Percentiles rank a stretch among this genome's conserved stretches.
These are phyloP conservation scores for Eubasilissa splendida DNA, from an alignment of 2,888 invertebrate species.

Conservation along the genomic window DNA sequence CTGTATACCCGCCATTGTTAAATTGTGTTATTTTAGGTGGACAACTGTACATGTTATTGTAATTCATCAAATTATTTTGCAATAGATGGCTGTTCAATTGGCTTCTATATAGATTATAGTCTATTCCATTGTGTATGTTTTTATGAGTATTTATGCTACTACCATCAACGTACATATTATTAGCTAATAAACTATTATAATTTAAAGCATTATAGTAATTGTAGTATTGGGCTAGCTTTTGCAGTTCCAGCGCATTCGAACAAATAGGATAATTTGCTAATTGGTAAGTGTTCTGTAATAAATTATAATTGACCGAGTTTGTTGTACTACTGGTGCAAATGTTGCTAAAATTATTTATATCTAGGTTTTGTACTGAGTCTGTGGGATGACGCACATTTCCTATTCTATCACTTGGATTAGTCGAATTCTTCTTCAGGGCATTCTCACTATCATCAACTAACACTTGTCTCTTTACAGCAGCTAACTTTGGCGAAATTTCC, in stretches of 20 bases:
- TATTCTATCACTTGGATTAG: slow-evolving; percentile 21
- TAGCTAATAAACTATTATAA: slow-evolving; percentile 46
- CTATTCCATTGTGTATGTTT: slow-evolving; percentile 25
- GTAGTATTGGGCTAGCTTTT: slow-evolving; percentile 50
- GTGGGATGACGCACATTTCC: slow-evolving; percentile 14
- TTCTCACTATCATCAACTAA: slow-evolving; percentile 45
- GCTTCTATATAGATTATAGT: slow-evolving; percentile 38
- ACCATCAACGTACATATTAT: slow-evolving; percentile 36
- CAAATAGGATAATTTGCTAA: slow-evolving; percentile 38
- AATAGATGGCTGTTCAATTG: slow-evolving; percentile 38
- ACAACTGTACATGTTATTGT: slow-evolving; percentile 39
- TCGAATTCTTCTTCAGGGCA: background rate
- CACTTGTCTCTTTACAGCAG: slow-evolving; percentile 49
- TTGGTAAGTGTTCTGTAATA: slow-evolving; percentile 32
- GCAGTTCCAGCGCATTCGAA: slow-evolving; percentile 37
- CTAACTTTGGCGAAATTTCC: slow-evolving; percentile 43
- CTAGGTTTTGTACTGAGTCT: slow-evolving; percentile 41
- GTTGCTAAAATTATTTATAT: slow-evolving; percentile 37
- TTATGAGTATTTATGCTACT: slow-evolving; percentile 25
- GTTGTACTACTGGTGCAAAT: slow-evolving; percentile 10
- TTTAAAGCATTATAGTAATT: slow-evolving; percentile 40
- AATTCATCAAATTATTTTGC: slow-evolving; percentile 43
- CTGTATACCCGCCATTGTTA: slow-evolving; percentile 11
- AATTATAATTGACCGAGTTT: slow-evolving; percentile 33
- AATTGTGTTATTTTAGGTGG: slow-evolving; percentile 33